Conservation (phyloP, 1,140 invertebrate species). For the Copidosoma floridanum region DNA sequence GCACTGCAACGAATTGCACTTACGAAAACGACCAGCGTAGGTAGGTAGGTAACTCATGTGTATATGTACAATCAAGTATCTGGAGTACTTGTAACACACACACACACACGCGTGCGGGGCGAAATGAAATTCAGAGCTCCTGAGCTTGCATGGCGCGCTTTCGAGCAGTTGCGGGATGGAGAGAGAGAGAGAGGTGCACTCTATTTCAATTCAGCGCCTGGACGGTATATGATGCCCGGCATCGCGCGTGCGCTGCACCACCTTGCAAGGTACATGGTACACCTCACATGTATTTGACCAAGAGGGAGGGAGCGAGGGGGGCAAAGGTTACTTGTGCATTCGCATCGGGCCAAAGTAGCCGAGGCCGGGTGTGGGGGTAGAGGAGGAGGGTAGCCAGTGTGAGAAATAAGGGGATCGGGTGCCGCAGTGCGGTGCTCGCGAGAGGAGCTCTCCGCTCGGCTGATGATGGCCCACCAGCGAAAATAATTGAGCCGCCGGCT, state of each 20-base stretch:
- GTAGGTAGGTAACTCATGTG: too few species aligned
- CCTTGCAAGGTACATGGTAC: too few species aligned
- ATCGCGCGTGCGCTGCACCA: too few species aligned
- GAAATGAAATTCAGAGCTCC: background rate
- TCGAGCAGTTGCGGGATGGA: too few species aligned
- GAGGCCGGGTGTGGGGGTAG: background rate
- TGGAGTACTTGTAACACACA: too few species aligned
- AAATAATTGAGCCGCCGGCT: too few species aligned
- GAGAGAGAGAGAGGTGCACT: too few species aligned
- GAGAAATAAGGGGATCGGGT: background rate
- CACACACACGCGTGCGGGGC: background rate
- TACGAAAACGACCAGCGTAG: background rate
- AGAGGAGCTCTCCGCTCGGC: too few species aligned
- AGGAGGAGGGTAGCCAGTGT: background rate
- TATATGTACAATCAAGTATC: too few species aligned
- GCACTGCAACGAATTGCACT: background rate
- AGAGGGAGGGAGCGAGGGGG: too few species aligned
- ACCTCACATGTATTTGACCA: too few species aligned
- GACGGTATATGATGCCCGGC: background rate
- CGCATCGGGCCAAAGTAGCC: background rate
- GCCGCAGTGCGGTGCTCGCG: conserved; percentile 24
- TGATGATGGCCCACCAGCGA: too few species aligned
- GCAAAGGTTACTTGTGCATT: conserved; percentile 6
- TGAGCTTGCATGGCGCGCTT: background rate
- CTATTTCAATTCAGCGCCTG: background rate